Evolutionary conservation across 1,140 invertebrate species (phyloP).

Genomic region (Venturia canescens): DNA sequence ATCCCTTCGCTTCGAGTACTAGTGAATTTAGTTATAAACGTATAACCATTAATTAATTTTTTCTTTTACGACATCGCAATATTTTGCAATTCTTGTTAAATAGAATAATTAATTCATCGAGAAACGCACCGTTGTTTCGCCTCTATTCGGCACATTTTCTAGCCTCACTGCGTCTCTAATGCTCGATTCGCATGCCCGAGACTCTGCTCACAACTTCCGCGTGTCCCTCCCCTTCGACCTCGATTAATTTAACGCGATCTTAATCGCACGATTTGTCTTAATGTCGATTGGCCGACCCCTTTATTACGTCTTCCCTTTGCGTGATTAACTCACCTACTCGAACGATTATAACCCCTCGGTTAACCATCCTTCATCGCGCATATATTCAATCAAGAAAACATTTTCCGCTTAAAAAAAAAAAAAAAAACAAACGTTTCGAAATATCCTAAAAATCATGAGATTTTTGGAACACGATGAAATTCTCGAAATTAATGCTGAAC

Average conservation of each 20-base stretch:
- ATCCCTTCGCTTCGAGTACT: too few species aligned
- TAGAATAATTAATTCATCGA: background rate
- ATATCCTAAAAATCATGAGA: too few species aligned
- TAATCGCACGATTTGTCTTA: conserved; percentile 57
- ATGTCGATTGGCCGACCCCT: conserved; percentile 45
- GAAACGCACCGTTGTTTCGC: background rate
- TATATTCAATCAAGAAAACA: too few species aligned
- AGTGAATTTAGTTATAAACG: too few species aligned
- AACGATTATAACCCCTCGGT: background rate
- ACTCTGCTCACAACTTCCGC: conserved; percentile 9
- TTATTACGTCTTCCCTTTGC: background rate
- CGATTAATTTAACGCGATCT: conserved; percentile 57
- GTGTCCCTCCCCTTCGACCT: conserved; percentile 10
- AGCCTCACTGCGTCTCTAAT: conserved; percentile 47
- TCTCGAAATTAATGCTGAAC: too few species aligned
- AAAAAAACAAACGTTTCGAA: too few species aligned
- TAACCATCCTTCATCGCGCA: too few species aligned
- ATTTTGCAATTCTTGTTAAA: background rate
- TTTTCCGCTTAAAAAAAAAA: too few species aligned
- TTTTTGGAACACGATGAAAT: too few species aligned
- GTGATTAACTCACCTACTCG: conserved; percentile 33
- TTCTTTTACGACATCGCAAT: too few species aligned
- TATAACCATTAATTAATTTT: too few species aligned
- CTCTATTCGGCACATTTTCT: background rate
- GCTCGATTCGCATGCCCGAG: conserved; percentile 55